Conservation (phyloP, 2,113 vertebrate genomes). For the Passer montanus region DNA sequence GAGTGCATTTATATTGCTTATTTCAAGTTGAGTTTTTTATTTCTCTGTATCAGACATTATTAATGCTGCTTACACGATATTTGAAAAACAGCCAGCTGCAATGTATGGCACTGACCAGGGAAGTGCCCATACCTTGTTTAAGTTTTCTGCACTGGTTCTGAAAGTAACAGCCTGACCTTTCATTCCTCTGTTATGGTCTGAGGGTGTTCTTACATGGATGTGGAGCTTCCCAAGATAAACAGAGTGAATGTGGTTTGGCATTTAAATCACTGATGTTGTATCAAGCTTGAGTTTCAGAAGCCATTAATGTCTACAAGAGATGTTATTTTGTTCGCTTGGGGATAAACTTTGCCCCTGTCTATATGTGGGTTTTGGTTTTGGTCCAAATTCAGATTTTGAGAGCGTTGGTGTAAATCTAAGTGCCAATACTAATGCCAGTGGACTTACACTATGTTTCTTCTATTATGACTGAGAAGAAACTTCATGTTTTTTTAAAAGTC, state of each 20-base stretch:
- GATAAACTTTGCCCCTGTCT: not conserved
- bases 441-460: not conserved
- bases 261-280: constrained; percentile 50
- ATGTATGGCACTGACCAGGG: not conserved
- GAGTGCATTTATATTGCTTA: not conserved
- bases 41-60: not conserved
- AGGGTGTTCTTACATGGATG: constrained; percentile 29
- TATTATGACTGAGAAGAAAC: not conserved
- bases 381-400: not conserved
- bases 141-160: constrained; percentile 7
- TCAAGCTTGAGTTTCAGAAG: constrained; percentile 62
- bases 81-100: not conserved
- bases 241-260: constrained; percentile 67
- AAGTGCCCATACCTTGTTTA: constrained; percentile 7
- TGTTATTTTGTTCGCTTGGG: constrained; percentile 10
- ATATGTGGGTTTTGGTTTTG: not conserved
- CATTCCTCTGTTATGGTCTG: constrained; percentile 60
- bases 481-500: not conserved
- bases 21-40: not conserved
- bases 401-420: not conserved
- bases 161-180: constrained; percentile 70
- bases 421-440: not conserved
- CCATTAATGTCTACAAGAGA: constrained; percentile 47
- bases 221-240: constrained; percentile 71
- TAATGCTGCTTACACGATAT: not conserved